These are phyloP conservation scores for Endomychus coccineus DNA, from an alignment of 2,888 invertebrate species.

Conservation along the genomic window DNA sequence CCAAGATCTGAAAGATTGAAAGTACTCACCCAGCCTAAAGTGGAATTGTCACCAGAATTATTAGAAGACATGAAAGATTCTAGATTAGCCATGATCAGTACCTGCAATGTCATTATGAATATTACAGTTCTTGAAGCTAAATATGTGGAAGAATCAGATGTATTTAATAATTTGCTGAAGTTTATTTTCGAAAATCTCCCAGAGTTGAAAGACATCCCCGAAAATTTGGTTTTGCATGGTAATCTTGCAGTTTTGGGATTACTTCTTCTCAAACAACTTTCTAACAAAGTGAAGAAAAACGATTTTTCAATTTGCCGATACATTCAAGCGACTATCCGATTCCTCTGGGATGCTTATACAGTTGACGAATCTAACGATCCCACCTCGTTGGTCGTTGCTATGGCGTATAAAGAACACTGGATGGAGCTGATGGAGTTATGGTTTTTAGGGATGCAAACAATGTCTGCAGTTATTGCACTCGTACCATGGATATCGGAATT, in stretches of 20 bases:
- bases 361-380: slow-evolving; percentile 84
- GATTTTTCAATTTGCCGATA: slow-evolving; percentile 85
- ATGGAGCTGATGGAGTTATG: slow-evolving; percentile 84
- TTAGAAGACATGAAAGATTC: slow-evolving; percentile 80
- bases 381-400: slow-evolving; percentile 72
- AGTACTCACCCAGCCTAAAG: slow-evolving; percentile 66
- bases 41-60: slow-evolving; percentile 64
- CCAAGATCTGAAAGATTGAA: slow-evolving; percentile 74
- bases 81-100: slow-evolving; percentile 75
- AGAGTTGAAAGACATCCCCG: slow-evolving; percentile 73
- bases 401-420: slow-evolving; percentile 83
- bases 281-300: slow-evolving; percentile 76
- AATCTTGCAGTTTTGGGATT: slow-evolving; percentile 78
- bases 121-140: slow-evolving; percentile 81
- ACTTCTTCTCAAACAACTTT: slow-evolving; percentile 73
- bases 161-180: slow-evolving; percentile 73
- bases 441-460: slow-evolving; percentile 92
- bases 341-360: slow-evolving; percentile 88
- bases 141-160: slow-evolving; percentile 67
- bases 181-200: slow-evolving; percentile 80
- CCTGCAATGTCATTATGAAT: slow-evolving; percentile 90
- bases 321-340: slow-evolving; percentile 81
- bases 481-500: slow-evolving; percentile 88
- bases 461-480: slow-evolving; percentile 63
- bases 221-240: slow-evolving; percentile 78